Evolutionary conservation across 1,140 invertebrate genomes (phyloP), one percentile per base, ranked within the genome.

Genomic region (Teleopsis dalmanni): DNA sequence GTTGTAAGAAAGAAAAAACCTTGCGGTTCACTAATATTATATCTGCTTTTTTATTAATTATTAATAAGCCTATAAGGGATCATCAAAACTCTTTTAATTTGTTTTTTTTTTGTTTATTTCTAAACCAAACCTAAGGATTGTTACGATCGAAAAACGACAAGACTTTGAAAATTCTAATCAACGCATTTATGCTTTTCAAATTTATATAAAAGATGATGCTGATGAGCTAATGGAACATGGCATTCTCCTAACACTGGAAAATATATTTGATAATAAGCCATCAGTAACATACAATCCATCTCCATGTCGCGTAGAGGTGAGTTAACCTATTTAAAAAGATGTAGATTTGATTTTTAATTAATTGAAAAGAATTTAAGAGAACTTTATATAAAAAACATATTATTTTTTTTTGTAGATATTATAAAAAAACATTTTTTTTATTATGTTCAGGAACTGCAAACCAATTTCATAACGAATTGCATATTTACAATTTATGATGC

Each of bases 221-320:
- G 8, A 5, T 1, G 3, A 53, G 10, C 19, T 50, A 0, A 55
- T 74, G 6, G 29, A 49, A 36, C 13, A 21, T 1, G 22, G 29
- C 11, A 59, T 77, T 5, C 51, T 57, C 4, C 56, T 77, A 1
- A 55, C 56, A 10, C 70, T 77, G 11, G 59, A 66, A 14, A 76
- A 78, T 49, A 77, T 51, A 33, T 54, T 77, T 23, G 75, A 78
- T 52, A 75, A 77, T 56, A 74, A 75, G 48, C 52, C 65, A 5
- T 73, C 75, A 3, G 60, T 75, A 18, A 74, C 76, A 36, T 62
- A 71, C 13, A 57, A 65, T 11, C 52, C 69, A 11, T 33, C 33
- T 10, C 47, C 47, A n/a, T 75, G 72, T 50, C 52, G 53, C 13
- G 63, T 73, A 5, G 56, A 60, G 22, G 73, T 77, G 50, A 60